Evolutionary conservation across 2,888 invertebrate genomes (phyloP), one percentile per base, ranked within the genome.

Genomic region (Philereme transversata): DNA sequence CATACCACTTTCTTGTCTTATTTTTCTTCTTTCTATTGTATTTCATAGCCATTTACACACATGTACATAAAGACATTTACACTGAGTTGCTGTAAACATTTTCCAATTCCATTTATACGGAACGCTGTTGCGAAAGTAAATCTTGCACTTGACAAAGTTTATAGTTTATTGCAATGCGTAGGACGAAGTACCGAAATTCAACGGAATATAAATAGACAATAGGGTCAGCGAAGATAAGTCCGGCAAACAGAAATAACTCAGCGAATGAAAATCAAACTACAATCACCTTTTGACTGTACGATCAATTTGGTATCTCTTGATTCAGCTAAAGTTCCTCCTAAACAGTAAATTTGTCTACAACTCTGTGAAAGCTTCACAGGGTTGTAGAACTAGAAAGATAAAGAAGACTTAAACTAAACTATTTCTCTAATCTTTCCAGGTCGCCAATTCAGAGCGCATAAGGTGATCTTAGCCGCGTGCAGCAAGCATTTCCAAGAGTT

Each of bases 401-500:
- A 22, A 22, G 22, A 3, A 22, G 22, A 49, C 11, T 34, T 34
- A 5, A 10, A 36, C 4, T 34, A 4, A 44, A 38, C n/a, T n/a
- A 33, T 10, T 9, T 34, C 5, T 59, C 62, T 58, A 10, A 41
- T 75, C 67, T 62, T 85, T 83, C 0, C 93, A 97, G 97, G 97
- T 86, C 96, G 97, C 84, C 96, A 97, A 82, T 97, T 97, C 92
- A 96, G 96, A 92, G 97, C 97, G 75, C 97, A 97, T 93, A 97
- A 97, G 90, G 94, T 97, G 83, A 97, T 97, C 82, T 93, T 97
- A 87, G 97, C 97, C 75, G 97, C 97, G 82, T 97, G 97, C 94
- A 97, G 97, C 92, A 97, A 97, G 88, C 97, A 97, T 87, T 96
- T 97, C 89, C 97, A 97, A 82, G 97, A 97, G 91, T 90, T 97